Evolutionary conservation across 2,113 vertebrate species (phyloP).

Genomic region (Paracanthobrama guichenoti): DNA sequence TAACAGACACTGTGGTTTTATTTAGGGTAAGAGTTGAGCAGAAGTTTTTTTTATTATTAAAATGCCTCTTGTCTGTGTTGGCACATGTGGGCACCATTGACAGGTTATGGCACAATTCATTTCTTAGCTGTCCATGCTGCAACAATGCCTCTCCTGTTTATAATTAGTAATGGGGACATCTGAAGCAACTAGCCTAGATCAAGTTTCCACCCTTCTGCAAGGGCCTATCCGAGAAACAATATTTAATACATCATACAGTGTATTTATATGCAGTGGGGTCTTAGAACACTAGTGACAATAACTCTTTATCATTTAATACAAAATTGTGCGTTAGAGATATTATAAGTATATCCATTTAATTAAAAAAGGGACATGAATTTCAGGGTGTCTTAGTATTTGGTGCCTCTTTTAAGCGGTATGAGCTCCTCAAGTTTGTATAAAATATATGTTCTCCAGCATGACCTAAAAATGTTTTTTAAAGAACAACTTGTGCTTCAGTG

Average conservation of each 20-base stretch:
- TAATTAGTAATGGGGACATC: constrained; percentile 16
- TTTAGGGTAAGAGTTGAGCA: background rate
- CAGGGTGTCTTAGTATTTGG: too few relatives aligned
- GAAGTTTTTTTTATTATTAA: constrained; percentile 26
- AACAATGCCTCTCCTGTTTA: background rate
- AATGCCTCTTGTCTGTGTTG: background rate
- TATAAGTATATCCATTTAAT: too few relatives aligned
- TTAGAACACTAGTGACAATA: too few relatives aligned
- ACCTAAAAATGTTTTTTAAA: background rate
- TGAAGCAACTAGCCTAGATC: constrained; percentile 13
- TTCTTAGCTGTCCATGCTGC: background rate
- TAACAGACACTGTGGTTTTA: too few relatives aligned
- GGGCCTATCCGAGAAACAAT: background rate
- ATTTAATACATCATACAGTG: background rate
- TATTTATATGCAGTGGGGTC: background rate
- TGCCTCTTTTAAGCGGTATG: background rate
- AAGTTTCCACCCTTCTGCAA: background rate
- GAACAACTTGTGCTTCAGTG: background rate
- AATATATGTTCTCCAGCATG: background rate
- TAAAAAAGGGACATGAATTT: too few relatives aligned
- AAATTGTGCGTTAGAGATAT: too few relatives aligned
- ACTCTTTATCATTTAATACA: too few relatives aligned
- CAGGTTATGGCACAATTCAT: background rate
- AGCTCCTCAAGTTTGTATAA: background rate
- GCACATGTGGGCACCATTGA: background rate